These are phyloP conservation scores for Gerris buenoi DNA, from an alignment of 1,140 invertebrate genomes.

Conservation along the genomic window DNA sequence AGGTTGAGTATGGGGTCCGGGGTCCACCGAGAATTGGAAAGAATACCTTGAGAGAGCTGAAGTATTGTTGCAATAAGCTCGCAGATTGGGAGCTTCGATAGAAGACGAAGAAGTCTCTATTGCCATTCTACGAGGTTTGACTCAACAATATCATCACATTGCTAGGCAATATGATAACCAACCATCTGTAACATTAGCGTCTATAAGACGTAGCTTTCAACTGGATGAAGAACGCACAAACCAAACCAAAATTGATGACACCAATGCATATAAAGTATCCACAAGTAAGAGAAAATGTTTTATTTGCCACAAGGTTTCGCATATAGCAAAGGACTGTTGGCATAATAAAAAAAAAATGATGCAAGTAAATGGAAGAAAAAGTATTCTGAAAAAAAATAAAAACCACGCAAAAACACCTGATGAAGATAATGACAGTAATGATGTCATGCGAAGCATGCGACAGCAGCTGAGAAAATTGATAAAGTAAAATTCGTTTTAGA, in stretches of 20 bases:
- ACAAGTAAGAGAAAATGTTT: not conserved
- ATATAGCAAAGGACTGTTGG: not conserved
- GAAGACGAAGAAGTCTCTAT: not conserved
- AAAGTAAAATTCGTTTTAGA: not conserved
- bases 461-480: not conserved
- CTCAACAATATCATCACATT: not conserved
- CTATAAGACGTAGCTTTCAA: not conserved
- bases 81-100: not conserved
- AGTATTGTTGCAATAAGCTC: not conserved
- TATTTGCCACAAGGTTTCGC: not conserved
- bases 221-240: not conserved
- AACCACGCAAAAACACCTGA: not conserved
- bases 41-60: not conserved
- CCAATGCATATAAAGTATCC: not conserved
- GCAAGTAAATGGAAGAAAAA: not conserved
- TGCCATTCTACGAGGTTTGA: not conserved
- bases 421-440: not conserved
- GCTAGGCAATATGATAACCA: not conserved
- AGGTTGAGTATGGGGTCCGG: not conserved
- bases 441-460: not conserved
- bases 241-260: not conserved
- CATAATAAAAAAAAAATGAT: not conserved
- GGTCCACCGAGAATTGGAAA: not conserved
- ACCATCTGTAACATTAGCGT: not conserved
- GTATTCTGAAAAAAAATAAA: not conserved